phyloP scores from a whole-genome alignment of 2,888 invertebrate genomes.

The Dynastes maya region DNA sequence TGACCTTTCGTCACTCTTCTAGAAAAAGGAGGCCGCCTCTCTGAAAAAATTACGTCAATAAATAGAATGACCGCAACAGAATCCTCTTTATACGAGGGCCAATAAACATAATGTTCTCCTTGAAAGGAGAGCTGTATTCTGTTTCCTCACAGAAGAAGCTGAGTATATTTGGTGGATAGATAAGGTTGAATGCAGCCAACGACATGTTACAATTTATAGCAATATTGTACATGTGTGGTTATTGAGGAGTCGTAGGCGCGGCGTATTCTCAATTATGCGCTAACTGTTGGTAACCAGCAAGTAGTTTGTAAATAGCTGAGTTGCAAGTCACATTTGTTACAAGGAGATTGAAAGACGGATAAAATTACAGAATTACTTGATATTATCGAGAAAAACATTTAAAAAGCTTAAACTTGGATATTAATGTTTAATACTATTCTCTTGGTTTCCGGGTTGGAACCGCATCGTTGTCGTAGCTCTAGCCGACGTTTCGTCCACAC shows the following conservation, averaged over 20 bases:
- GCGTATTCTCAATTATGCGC: no score
- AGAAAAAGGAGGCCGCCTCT: not conserved
- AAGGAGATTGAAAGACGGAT: no score
- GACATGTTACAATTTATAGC: not conserved
- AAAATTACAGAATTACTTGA: no score
- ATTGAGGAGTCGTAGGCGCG: not conserved
- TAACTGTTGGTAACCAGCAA: no score
- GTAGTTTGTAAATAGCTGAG: no score
- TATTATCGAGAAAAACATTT: no score
- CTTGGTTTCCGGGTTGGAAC: no score
- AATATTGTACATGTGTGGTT: not conserved
- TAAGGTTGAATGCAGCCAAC: not conserved
- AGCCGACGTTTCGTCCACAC: no score
- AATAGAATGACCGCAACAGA: constrained; percentile 35
- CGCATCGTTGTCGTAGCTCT: no score
- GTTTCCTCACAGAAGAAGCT: not conserved
- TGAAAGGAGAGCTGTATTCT: constrained; percentile 5
- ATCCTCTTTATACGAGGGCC: constrained; percentile 25
- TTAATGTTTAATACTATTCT: no score
- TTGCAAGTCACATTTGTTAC: no score
- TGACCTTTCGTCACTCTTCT: not conserved
- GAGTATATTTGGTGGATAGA: not conserved
- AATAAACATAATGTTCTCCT: constrained; percentile 35
- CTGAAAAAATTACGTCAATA: constrained; percentile 28
- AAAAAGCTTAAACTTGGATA: no score